Evolutionary conservation across 2,888 invertebrate genomes (phyloP), one percentile per base, ranked within the genome.

Genomic region (Erynnis tages): DNA sequence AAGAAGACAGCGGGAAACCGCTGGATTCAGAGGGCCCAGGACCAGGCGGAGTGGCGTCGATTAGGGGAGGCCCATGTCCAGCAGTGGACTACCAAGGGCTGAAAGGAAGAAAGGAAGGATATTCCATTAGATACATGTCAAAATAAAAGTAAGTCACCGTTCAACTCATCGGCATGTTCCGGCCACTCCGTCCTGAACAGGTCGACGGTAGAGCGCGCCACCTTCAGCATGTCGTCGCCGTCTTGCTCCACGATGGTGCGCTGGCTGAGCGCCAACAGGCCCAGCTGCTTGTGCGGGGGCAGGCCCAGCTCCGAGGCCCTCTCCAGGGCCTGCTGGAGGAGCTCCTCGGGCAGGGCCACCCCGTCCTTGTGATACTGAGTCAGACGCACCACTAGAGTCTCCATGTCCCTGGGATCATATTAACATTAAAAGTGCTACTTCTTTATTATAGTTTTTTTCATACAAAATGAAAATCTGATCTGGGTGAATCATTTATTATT

Each of bases 281-380:
- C 67, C 19, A 82, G 67, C 62, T 77, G 83, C 34, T 65, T 63
- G 71, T 80, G 80, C 32, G 84, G 78, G 25, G 80, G 67, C 5
- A 85, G 65, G 0, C 66, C 66, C 19, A 62, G 55, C 47, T 61
- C 64, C 0, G 62, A 50, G 0, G 77, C 81, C 30, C 55, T 60
- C 37, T 46, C 50, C 54, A 76, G 60, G 32, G 74, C 66, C 6
- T 19, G 34, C 43, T 79, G 76, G 0, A 82, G 34, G 1, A 79
- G 38, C 0, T 71, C 74, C 1, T 76, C 77, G 0, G 79, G 59
- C 49, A 83, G 64, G 35, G 69, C 66, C 11, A 73, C 62, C 10
- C 84, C 82, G 5, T 82, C 84, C 45, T 77, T 76, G 69, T 79
- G 73, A 71, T 77, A 82, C 14, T 75, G 69, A 0, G 64, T 65